Conservation (phyloP, 2,113 vertebrate species). For the Sisor rabdophorus region DNA sequence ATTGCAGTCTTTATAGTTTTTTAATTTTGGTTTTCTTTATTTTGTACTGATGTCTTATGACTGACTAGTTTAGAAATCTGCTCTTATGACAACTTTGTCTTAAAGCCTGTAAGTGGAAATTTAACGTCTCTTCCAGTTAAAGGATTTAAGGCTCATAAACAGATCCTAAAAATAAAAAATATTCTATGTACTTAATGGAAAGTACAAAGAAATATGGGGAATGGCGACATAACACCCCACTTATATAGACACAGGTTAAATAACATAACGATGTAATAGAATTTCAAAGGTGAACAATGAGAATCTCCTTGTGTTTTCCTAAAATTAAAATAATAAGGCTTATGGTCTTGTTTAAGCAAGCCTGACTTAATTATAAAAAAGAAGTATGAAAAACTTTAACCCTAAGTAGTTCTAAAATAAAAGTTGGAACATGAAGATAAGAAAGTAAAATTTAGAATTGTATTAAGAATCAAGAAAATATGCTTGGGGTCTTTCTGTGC, state of each 20-base stretch:
- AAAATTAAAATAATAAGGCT: neutral
- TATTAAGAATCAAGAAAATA: neutral
- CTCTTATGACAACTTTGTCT: neutral
- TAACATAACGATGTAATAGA: conserved; percentile 15
- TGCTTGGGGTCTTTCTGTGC: too few relatives aligned
- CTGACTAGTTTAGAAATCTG: neutral
- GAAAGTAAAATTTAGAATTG: neutral
- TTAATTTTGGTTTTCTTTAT: neutral
- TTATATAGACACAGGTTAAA: neutral
- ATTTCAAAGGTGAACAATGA: neutral
- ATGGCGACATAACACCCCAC: conserved; percentile 10
- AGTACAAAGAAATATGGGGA: neutral
- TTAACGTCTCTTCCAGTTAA: conserved; percentile 6
- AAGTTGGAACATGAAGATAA: neutral
- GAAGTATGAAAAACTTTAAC: too few relatives aligned
- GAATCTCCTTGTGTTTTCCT: neutral
- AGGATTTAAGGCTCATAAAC: neutral
- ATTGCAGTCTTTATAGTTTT: neutral
- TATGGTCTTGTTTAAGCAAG: neutral
- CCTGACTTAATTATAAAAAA: neutral
- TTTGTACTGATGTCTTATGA: neutral
- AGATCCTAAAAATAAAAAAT: conserved; percentile 27
- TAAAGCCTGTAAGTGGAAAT: neutral
- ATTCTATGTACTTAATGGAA: conserved; percentile 20
- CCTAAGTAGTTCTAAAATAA: neutral